Base-by-base conservation (phyloP, 1,140 invertebrate species). In the Nasonia longicornis region DNA sequence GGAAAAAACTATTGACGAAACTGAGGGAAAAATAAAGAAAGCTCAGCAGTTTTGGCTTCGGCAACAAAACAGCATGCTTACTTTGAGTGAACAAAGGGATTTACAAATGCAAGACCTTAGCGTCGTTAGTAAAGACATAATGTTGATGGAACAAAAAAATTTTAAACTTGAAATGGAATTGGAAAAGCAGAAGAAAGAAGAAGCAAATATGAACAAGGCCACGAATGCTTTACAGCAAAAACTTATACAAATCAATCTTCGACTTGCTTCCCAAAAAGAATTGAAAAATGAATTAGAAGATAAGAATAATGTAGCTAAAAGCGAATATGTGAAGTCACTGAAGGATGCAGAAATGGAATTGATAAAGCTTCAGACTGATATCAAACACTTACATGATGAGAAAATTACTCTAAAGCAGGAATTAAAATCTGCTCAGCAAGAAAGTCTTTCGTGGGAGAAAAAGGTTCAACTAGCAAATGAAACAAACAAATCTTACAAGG, bases 361-460 rank as follows among this genome's bases (percentile, higher is more conserved):
- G 29, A 89, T 95, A 75, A 90, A 92, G 84, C 80, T 96, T 12
- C 92, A 95, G 88, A 92, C 92, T 80, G 93, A 95, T 81, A 94
- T 96, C 74, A 91, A 92, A 83, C 89, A 93, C 3, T 86, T 95
- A 35, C 92, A 93, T 84, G 92, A 93, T 69, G 93, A 95, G 72
- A 95, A 95, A 83, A 89, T 92, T 45, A 88, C 91, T 66, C 84
- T 95, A 1, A 93, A 93, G 29, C 92, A 93, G 81, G 90, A 93
- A 69, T 87, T 96, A 2, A 89, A 94, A 70, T 91, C 92, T 52
- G 87, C 92, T 48, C 94, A 96, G 86, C 91, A 93, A 58, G 94
- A 96, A 88, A 92, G 92, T 63, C 89, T 96, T 11, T 93, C 94
- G 7, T 96, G 95, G 95, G 94, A 96, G 84, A 95, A 95, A 85